Evolutionary conservation across 2,113 vertebrate genomes (phyloP).

Genomic region (Zosterops japonicus): DNA sequence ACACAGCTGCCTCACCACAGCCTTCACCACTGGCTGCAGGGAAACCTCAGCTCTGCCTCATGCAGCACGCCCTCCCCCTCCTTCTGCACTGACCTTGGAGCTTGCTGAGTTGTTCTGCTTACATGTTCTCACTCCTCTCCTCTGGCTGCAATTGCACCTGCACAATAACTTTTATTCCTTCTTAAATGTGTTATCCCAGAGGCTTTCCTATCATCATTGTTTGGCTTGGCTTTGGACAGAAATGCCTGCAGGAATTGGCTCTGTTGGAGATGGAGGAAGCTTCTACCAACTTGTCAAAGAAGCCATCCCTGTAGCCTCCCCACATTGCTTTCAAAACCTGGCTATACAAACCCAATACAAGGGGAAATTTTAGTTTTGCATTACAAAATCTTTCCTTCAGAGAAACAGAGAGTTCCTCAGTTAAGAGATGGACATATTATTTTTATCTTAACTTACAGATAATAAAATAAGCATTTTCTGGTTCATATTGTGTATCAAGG

Average conservation of each 20-base stretch:
- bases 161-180: rapidly evolving
- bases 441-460: neutral
- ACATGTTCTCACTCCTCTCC: neutral
- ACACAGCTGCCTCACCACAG: neutral
- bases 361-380: neutral
- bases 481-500: neutral
- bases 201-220: neutral
- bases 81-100: too few species aligned
- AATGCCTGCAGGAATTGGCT: neutral
- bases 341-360: neutral
- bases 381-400: neutral
- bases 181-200: neutral
- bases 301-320: neutral
- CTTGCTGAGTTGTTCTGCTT: neutral
- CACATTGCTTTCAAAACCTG: neutral
- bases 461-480: neutral
- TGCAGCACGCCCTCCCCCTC: too few species aligned
- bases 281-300: neutral
- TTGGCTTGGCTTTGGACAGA: neutral
- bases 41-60: neutral
- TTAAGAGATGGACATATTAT: neutral
- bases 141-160: neutral
- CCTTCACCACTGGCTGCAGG: neutral
- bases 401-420: neutral
- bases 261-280: neutral